phyloP scores from a whole-genome alignment of 2,113 vertebrate genomes.

The Ammodytes dubius region DNA sequence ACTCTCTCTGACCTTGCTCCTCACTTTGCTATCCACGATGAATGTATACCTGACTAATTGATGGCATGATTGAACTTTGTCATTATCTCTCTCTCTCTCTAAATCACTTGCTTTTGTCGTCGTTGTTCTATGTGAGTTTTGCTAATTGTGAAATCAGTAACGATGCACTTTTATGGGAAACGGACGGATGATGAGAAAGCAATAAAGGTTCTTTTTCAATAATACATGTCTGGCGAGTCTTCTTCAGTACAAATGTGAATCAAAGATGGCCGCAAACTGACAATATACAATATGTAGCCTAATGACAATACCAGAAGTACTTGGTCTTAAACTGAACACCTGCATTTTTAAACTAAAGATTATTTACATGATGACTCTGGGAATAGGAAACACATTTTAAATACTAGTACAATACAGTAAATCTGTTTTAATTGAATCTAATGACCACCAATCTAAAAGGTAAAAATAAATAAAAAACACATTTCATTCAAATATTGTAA shows the following conservation, averaged over 20 bases:
- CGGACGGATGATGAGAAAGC: conserved; percentile 80
- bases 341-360: background rate
- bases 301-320: background rate
- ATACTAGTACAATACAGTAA: background rate
- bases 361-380: background rate
- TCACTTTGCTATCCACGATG: conserved; percentile 73
- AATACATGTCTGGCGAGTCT: conserved; percentile 55
- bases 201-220: conserved; percentile 88
- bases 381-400: background rate
- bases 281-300: too few species aligned
- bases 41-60: conserved; percentile 78
- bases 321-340: background rate
- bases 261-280: too few species aligned
- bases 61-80: conserved; percentile 73
- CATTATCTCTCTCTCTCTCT: conserved; percentile 72
- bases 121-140: conserved; percentile 79
- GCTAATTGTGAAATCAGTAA: conserved; percentile 79
- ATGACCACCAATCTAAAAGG: background rate
- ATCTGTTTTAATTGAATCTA: background rate
- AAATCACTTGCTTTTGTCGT: conserved; percentile 68
- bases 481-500: background rate
- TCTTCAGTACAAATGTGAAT: conserved; percentile 28
- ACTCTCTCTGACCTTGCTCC: conserved; percentile 71
- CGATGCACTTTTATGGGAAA: conserved; percentile 85
- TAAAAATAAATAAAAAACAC: too few species aligned